These are phyloP conservation scores for Lethenteron reissneri DNA, from an alignment of 2,113 vertebrate genomes.

Conservation along the genomic window DNA sequence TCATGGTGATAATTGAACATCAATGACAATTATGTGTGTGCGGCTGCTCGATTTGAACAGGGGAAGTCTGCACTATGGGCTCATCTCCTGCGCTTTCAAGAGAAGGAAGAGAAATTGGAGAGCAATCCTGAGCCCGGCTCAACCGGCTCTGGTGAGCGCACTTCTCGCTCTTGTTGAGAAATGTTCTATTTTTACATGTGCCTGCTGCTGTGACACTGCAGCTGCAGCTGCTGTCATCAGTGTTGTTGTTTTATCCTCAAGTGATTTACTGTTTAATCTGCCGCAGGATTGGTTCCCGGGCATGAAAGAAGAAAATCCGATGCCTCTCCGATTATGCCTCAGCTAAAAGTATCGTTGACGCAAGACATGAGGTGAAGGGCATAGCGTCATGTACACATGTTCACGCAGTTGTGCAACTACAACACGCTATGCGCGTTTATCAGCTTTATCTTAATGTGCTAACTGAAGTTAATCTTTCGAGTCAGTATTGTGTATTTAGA, in stretches of 20 bases:
- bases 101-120: constrained; percentile 60
- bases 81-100: constrained; percentile 76
- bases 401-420: too few relatives aligned
- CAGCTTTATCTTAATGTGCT: too few relatives aligned
- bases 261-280: neutral
- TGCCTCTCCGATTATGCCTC: constrained; percentile 48
- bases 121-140: constrained; percentile 46
- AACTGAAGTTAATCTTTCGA: too few relatives aligned
- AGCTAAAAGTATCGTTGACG: constrained; percentile 66
- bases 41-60: constrained; percentile 21
- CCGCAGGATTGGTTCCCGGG: constrained; percentile 59
- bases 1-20: too few relatives aligned
- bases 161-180: neutral
- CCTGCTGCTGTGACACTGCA: too few relatives aligned
- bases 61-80: constrained; percentile 96
- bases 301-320: constrained; percentile 88
- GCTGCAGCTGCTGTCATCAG: too few relatives aligned
- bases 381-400: too few relatives aligned
- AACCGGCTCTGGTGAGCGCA: constrained; percentile 46
- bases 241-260: too few relatives aligned
- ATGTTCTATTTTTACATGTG: neutral
- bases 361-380: constrained; percentile 69
- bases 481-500: too few relatives aligned
- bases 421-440: too few relatives aligned
- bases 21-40: too few relatives aligned